Evolutionary conservation across 2,888 invertebrate genomes (phyloP), one percentile per base, ranked within the genome.

Genomic region (Sceliomorpha sp.): DNA sequence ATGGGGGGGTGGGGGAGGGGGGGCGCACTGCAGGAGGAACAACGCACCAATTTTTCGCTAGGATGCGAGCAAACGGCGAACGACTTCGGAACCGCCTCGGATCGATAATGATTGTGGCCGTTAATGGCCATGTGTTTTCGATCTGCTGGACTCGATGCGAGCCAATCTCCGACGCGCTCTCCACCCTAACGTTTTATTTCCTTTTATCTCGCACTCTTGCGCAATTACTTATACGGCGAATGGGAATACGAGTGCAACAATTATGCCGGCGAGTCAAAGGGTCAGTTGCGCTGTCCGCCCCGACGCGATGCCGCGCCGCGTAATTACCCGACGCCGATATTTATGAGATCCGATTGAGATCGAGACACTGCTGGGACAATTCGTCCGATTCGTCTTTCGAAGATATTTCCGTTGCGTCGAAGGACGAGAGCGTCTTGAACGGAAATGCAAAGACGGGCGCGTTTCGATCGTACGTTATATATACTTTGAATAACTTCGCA

Each of bases 71-170:
- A 42, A 58, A 40, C 40, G 12, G 17, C 1, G 29, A 50, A 26
- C 26, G 27, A 31, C 12, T 45, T 13, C 48, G 17, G 27, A 37
- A 42, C 36, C 44, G 64, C 64, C 53, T 80, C 76, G 84, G 79
- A 84, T 85, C 82, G 81, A 80, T 85, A 84, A 84, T 85, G 84
- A 82, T 84, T 85, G 84, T 84, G 78, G 82, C 84, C 79, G 80
- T 79, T 84, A 84, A 84, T 85, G 83, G 83, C 83, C 79, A 82
- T 80, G 83, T 84, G 81, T 81, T 80, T 80, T 80, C 75, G 75
- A 72, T 62, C 68, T 67, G 62, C 63, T 67, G 70, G 67, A 63
- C 34, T 10, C 34, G 34, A 6, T 34, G 40, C 13, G 42, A 42
- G 13, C n/a, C 31, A 45, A 56, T 56, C 56, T 60, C 27, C 45